Base-by-base conservation (phyloP, 2,888 invertebrate genomes). In the Mimachlamys varia region DNA sequence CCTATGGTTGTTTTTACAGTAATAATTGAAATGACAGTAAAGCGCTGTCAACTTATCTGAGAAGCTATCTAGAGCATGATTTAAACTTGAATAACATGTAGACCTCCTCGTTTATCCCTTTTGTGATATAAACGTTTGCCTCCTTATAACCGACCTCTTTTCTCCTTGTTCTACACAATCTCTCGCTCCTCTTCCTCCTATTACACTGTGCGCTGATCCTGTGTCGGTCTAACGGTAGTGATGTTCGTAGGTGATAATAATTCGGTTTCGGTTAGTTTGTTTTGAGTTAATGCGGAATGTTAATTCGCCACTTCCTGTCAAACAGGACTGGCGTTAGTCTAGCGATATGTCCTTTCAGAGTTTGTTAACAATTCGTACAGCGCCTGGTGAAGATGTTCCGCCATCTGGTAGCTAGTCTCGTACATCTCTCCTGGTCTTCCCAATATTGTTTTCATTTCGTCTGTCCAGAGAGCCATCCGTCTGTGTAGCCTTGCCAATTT, bases 201-300 rank as follows among this genome's bases (percentile, higher is more conserved):
- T 44, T 22, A 76, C 10, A 10, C 33, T 76, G 27, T 22, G 1
- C 22, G 3, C 27, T 22, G 76, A 76, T 33, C 76, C 33, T 33
- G 17, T 33, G 76, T 4, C 33, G 76, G 33, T 76, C 33, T 44
- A 44, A 7, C 44, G 0, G 33, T 76, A 33, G 33, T 76, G 76
- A 76, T 76, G 76, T 76, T 12, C 27, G 76, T 76, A 76, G 27
- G 76, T 76, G 76, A 76, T 76, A 33, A 76, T 33, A 76, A 33
- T 76, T 33, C 33, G 27, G 76, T 76, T 76, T 76, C 76, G 76
- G 76, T 76, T 76, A 76, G 76, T 76, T 76, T 76, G 33, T 15
- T 76, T 33, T 76, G 76, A 76, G 17, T 76, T 76, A 22, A 76
- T 76, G 22, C 15, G 76, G 76, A 76, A 76, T 76, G 76, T 76